Evolutionary conservation across 2,113 vertebrate genomes (phyloP).

Genomic region (Formicarius rufipectus): DNA sequence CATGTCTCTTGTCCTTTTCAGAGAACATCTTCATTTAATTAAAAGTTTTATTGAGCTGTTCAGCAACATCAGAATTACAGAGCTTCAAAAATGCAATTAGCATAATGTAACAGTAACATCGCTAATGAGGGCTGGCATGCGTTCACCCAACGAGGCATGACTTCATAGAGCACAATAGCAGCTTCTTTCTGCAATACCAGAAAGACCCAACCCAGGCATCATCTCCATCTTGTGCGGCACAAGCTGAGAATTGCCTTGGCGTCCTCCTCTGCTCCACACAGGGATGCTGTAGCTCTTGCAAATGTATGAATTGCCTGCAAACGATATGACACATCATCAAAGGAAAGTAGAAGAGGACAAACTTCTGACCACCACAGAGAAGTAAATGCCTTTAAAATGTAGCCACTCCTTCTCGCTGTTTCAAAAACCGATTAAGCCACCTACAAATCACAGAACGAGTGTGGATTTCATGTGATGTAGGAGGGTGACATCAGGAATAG

Average conservation of each 20-base stretch:
- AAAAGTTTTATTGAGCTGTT: constrained; percentile 25
- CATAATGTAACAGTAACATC: constrained; percentile 20
- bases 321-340: not conserved
- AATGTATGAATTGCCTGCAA: not conserved
- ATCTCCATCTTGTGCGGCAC: not conserved
- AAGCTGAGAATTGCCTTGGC: not conserved
- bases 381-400: not conserved
- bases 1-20: not conserved
- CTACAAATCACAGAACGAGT: not conserved
- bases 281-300: not conserved
- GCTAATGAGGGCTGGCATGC: constrained; percentile 24
- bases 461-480: not conserved
- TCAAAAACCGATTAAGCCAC: not conserved
- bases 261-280: not conserved
- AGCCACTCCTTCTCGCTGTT: not conserved
- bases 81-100: constrained; percentile 43
- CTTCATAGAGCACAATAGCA: not conserved
- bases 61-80: constrained; percentile 28
- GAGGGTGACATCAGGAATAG: not conserved
- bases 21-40: constrained; percentile 43
- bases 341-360: not conserved
- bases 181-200: not conserved
- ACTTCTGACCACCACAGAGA: not conserved
- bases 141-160: constrained; percentile 2
- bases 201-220: not conserved